Evolutionary conservation across 2,888 invertebrate species (phyloP), one percentile per base, ranked within the genome.

Genomic region (Octodonta nipae): DNA sequence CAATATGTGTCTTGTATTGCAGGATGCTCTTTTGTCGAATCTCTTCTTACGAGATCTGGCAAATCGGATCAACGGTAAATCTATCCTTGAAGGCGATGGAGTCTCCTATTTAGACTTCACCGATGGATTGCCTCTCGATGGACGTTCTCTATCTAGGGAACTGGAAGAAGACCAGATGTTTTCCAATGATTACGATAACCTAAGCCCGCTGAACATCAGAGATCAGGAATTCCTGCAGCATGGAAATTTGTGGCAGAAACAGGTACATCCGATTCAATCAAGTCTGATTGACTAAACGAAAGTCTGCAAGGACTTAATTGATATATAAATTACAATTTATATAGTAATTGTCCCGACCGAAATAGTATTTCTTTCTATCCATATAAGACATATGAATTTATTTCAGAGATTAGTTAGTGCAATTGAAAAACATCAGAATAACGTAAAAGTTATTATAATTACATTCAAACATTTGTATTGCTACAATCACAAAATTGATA

Each of bases 181-280:
- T 42, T 67, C 66, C 1, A 58, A 76, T 43, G 83, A 84, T 55
- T 85, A 83, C 54, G 83, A 83, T 41, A 11, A 13, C 30, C 28
- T 43, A 20, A 78, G 75, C 57, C 73, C 77, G 10, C 78, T 75
- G 3, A 83, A 82, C 44, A 68, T 86, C 38, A 71, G 91, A 14
- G 89, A 89, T 60, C 84, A 84, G 50, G 89, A 91, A 55, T 88
- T 81, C 54, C 54, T 89, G 47, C 82, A 83, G 54, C 89, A 89
- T 60, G 85, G 78, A 47, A 66, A 67, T 3, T 57, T 75, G 2
- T 71, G 59, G 57, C 60, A 61, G 2, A 82, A 81, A 55, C 82
- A 84, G 52, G 43, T 43, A 28, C 6, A 8, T 8, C 10, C 12
- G 13, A 11, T 26, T 11, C 12, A 26, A 10, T 28, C 13, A 28